These are phyloP conservation scores for Lasioglossum malachurum DNA, from an alignment of 2,888 invertebrate species.

Conservation along the genomic window DNA sequence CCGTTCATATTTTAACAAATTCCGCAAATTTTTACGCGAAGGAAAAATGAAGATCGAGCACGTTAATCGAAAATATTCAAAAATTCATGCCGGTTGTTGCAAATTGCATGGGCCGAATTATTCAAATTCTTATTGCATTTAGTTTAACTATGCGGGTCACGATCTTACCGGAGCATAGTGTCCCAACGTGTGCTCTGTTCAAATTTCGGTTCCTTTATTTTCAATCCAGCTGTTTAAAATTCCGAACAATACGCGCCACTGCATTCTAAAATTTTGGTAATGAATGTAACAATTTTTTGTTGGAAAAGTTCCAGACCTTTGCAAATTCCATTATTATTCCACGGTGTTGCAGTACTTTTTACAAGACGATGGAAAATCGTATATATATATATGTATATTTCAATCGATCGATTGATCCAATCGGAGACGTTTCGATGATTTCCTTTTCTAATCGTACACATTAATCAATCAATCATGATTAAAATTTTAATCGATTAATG, in stretches of 20 bases:
- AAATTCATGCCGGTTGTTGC: neutral
- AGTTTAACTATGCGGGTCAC: neutral
- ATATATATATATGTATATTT: no score
- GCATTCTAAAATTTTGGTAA: neutral
- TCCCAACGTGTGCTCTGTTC: neutral
- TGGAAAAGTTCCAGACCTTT: neutral
- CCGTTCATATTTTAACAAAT: neutral
- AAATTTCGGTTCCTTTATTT: neutral
- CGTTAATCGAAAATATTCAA: neutral
- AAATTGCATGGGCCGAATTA: neutral
- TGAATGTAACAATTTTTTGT: neutral
- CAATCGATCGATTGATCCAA: no score
- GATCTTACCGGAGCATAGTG: neutral
- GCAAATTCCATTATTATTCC: neutral
- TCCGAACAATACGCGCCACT: neutral
- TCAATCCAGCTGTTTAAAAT: neutral
- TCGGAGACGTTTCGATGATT: no score
- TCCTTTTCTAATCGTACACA: no score
- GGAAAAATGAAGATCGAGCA: neutral
- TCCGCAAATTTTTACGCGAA: neutral
- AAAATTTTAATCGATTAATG: no score
- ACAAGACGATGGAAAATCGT: no score
- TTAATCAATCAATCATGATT: no score
- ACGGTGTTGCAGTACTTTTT: no score
- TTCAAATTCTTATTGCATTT: neutral